phyloP scores from a whole-genome alignment of 92 coral and sea anemone species.

The Zoanthus sociatus region DNA sequence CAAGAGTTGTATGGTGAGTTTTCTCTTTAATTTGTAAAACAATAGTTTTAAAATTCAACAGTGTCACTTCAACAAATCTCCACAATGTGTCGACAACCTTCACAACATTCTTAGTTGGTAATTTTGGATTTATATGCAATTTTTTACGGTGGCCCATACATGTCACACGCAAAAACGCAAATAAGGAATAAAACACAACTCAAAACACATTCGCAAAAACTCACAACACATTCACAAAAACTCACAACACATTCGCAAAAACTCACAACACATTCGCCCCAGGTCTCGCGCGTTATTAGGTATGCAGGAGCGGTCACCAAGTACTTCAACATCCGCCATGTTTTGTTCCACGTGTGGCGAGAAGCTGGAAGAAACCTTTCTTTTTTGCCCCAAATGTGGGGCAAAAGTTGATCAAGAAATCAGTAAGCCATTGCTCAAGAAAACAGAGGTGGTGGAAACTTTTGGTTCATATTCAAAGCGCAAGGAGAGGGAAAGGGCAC shows the following conservation, averaged over 20 bases:
- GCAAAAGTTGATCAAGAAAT: background rate
- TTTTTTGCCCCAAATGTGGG: slow-evolving; percentile 45
- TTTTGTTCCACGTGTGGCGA: slow-evolving; percentile 14
- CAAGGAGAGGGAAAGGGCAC: slow-evolving; percentile 40
- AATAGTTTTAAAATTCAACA: too few relatives aligned
- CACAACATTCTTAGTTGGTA: too few relatives aligned
- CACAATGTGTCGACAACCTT: too few relatives aligned
- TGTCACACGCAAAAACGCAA: too few relatives aligned
- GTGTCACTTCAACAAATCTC: too few relatives aligned
- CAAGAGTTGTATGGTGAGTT: too few relatives aligned
- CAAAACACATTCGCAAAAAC: background rate
- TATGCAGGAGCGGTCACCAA: slow-evolving; percentile 13
- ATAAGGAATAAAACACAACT: too few relatives aligned
- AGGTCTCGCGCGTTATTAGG: background rate
- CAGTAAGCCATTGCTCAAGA: background rate
- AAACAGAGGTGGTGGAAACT: background rate
- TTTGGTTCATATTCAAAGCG: background rate
- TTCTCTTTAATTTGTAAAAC: too few relatives aligned
- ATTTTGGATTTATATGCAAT: too few relatives aligned
- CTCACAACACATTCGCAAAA: slow-evolving; percentile 8
- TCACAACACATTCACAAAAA: background rate
- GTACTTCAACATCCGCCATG: slow-evolving; percentile 17
- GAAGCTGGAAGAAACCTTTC: slow-evolving; percentile 21
- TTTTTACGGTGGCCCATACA: too few relatives aligned
- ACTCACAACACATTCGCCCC: slow-evolving; percentile 10